Percentiles rank a stretch among this genome's conserved stretches.
Conservation (phyloP, 2,113 vertebrate genomes). For the Semnornis frantzii region DNA sequence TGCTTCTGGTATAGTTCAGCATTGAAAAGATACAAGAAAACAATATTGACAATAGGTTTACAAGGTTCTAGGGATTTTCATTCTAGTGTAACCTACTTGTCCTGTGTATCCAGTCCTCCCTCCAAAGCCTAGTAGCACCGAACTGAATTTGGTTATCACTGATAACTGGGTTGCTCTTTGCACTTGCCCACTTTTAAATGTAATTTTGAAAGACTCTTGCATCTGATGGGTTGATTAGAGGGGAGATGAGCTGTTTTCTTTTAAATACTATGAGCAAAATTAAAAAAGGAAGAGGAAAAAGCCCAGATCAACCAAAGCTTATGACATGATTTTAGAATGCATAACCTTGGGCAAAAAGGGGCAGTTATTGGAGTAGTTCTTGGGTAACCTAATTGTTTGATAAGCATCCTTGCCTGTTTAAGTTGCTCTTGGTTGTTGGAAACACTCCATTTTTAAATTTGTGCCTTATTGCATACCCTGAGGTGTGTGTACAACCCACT, state of each 20-base stretch:
- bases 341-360: conserved; percentile 66
- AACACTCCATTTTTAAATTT: conserved; percentile 53
- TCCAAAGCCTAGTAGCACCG: background rate
- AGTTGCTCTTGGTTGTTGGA: conserved; percentile 52
- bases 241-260: background rate
- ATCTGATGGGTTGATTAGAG: background rate
- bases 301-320: background rate
- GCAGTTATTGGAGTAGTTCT: conserved; percentile 35
- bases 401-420: conserved; percentile 62
- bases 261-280: background rate
- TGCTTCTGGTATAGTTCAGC: background rate
- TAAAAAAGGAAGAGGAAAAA: background rate
- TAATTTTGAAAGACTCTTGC: background rate
- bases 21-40: background rate
- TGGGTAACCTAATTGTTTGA: conserved; percentile 64
- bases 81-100: background rate
- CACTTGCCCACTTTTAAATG: background rate
- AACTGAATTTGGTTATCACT: background rate
- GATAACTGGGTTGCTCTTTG: background rate
- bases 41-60: background rate
- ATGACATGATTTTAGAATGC: conserved; percentile 31
- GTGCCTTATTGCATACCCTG: conserved; percentile 52
- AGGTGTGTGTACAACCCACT: conserved; percentile 45
- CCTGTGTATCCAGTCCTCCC: background rate
- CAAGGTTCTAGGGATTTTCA: background rate